Conservation (phyloP, 2,888 invertebrate genomes). For the Dorcus parallelipipedus region DNA sequence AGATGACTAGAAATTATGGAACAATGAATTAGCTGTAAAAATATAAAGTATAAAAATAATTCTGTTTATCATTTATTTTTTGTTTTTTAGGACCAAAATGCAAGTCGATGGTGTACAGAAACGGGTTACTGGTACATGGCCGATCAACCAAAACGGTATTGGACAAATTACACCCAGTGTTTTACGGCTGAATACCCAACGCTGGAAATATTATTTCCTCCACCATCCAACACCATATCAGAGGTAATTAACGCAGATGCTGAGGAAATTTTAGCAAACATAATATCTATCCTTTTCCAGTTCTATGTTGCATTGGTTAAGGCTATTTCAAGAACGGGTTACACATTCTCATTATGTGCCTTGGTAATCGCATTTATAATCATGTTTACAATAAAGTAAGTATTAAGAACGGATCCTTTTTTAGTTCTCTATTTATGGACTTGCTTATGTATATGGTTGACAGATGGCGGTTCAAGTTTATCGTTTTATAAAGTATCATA, state of each 20-base stretch:
- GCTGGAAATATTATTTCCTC: constrained; percentile 30
- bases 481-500: no score
- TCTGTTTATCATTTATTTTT: neutral
- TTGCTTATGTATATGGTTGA: no score
- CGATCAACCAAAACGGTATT: constrained; percentile 42
- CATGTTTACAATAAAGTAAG: constrained; percentile 58
- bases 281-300: constrained; percentile 41
- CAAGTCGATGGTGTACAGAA: constrained; percentile 50
- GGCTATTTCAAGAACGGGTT: constrained; percentile 55
- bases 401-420: constrained; percentile 16
- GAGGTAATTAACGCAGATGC: constrained; percentile 4
- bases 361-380: constrained; percentile 56
- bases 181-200: constrained; percentile 45
- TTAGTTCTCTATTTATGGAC: no score
- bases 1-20: no score
- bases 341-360: constrained; percentile 54
- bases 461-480: no score
- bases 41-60: no score
- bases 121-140: constrained; percentile 52
- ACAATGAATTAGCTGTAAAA: no score
- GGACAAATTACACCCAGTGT: constrained; percentile 56
- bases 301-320: constrained; percentile 53
- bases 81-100: constrained; percentile 45
- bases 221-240: constrained; percentile 6
- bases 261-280: neutral